Conservation (phyloP, 2,888 invertebrate genomes). For the Cremastinae sp. region DNA sequence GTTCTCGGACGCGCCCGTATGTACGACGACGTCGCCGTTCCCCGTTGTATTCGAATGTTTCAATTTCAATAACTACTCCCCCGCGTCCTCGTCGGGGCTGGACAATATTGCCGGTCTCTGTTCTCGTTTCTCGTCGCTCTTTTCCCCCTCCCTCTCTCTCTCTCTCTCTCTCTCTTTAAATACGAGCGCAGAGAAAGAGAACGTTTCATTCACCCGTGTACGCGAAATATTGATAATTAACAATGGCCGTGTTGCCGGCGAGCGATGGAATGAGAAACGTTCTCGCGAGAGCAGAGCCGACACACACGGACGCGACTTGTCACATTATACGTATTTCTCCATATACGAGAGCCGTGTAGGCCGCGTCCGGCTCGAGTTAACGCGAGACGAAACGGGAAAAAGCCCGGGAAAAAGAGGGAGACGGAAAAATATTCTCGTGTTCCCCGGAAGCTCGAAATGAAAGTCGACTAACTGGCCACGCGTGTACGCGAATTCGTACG, state of each 20-base stretch:
- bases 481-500: conserved; percentile 15
- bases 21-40: conserved; percentile 59
- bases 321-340: conserved; percentile 36
- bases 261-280: conserved; percentile 63
- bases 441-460: conserved; percentile 52
- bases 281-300: conserved; percentile 38
- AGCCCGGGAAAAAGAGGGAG: conserved; percentile 14
- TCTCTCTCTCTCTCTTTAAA: conserved; percentile 32
- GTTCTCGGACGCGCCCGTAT: conserved; percentile 50
- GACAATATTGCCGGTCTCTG: conserved; percentile 62
- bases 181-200: conserved; percentile 26
- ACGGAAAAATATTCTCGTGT: conserved; percentile 33
- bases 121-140: conserved; percentile 41
- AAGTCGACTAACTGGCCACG: conserved; percentile 44
- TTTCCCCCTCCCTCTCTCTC: conserved; percentile 37
- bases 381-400: conserved; percentile 20
- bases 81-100: conserved; percentile 76
- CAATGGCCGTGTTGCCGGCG: conserved; percentile 75
- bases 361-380: conserved; percentile 50
- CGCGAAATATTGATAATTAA: conserved; percentile 80
- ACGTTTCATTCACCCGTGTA: conserved; percentile 72
- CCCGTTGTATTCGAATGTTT: conserved; percentile 77
- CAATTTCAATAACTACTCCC: conserved; percentile 81
- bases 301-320: conserved; percentile 47
- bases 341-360: conserved; percentile 42